A percentile compares a stretch with the other conserved stretches of the same genome.
Evolutionary conservation across 2,797 vertebrate genomes (phyloP).

Genomic region (Poecilia velifera): DNA sequence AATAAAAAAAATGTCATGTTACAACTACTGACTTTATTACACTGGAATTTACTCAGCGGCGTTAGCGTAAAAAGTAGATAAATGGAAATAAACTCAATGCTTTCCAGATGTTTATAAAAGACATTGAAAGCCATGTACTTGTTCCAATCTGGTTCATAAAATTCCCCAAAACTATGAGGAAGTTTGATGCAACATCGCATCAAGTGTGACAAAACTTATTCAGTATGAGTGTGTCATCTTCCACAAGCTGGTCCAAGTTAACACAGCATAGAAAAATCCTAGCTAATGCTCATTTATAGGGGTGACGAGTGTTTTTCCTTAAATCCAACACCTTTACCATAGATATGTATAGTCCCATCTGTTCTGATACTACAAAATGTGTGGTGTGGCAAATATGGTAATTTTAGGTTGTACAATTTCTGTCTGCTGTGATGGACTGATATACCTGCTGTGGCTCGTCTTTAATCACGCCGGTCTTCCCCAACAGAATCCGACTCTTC

Average conservation of each 20-base stretch:
- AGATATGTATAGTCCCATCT: background rate
- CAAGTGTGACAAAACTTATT: background rate
- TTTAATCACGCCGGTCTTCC: constrained; percentile 98
- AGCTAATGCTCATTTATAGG: background rate
- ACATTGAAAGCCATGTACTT: background rate
- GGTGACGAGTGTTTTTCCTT: background rate
- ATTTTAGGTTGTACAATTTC: background rate
- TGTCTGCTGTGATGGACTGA: background rate
- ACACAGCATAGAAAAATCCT: background rate
- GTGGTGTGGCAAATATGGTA: background rate
- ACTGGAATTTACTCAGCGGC: background rate
- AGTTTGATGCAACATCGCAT: background rate
- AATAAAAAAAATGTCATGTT: background rate
- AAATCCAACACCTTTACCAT: background rate
- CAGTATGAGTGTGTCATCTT: background rate
- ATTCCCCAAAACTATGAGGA: background rate
- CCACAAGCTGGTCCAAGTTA: background rate
- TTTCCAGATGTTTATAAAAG: background rate
- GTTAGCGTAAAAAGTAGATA: background rate
- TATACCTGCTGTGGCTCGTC: constrained; percentile 96
- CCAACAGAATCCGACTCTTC: constrained; percentile 97
- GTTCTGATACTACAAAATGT: background rate
- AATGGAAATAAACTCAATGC: background rate
- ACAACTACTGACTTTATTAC: background rate
- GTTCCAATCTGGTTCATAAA: background rate